Base-by-base conservation (phyloP, 2,113 vertebrate genomes). In the Datnioides undecimradiatus region DNA sequence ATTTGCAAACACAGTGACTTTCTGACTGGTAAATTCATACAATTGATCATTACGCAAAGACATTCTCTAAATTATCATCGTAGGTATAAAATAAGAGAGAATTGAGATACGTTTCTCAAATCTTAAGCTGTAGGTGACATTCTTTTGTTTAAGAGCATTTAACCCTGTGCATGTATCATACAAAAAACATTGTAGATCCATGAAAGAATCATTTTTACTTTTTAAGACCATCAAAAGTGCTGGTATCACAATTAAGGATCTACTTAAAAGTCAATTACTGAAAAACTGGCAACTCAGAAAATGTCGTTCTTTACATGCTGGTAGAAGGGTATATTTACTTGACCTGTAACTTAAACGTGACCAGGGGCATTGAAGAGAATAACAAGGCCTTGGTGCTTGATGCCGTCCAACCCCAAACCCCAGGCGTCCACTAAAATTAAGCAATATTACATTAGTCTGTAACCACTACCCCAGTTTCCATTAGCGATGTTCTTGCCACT, bases 1-100 rank as follows among this genome's bases (percentile, higher is more conserved):
- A 63, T 81, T 60, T 70, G 41, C 88, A 86, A 89, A 84, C 85
- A 92, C 90, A 91, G 83, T 88, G 90, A 81, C 70, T 79, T 68
- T 88, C 76, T 89, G 69, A 91, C 73, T 80, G 70, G 49, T 67
- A 69, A 74, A 64, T 86, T 91, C 46, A 66, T 78, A 74, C 58
- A 84, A 68, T 46, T 85, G 13, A 75, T 79, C 59, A 33, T 73
- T 75, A 70, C 23, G 51, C 70, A 86, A 86, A 85, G 76, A 92
- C 90, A 90, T 90, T 91, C 88, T 90, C 25, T 79, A 82, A 86
- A 83, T 83, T 45, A 52, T 83, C 58, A 86, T 41, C 63, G 33
- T 75, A 40, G 34, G 62, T 90, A 90, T 31, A 90, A 91, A 92
- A 82, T 64, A 27, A 29, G 51, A 40, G 64, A 73, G 43, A 72